A percentile compares a stretch with the other conserved stretches of the same genome.
Evolutionary conservation across 30 jellyfish, hydroid and myxozoan genomes (phyloP).

Genomic region (Pelagia noctiluca): DNA sequence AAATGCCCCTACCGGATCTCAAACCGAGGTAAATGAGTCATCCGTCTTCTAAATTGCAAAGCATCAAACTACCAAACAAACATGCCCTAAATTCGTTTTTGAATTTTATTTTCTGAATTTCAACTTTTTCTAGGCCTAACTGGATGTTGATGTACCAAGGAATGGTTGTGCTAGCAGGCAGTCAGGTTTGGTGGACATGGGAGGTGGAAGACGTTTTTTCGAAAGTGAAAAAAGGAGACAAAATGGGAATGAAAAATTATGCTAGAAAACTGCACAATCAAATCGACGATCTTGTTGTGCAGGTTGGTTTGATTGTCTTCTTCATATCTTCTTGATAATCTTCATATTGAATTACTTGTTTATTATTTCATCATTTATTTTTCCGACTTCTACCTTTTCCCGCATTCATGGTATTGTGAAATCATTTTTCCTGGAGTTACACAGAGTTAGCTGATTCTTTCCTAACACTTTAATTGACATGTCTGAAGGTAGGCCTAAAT

Average conservation of each 20-base stretch:
- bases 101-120: not conserved
- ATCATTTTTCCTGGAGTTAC: no score
- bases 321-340: not conserved
- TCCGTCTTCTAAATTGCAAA: no score
- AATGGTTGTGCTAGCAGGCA: slow-evolving; percentile 96
- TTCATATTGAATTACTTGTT: not conserved
- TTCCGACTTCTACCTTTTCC: no score
- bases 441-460: no score
- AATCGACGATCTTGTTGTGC: slow-evolving; percentile 89
- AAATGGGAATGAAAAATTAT: slow-evolving; percentile 91
- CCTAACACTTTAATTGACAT: no score
- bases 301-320: slow-evolving; percentile 56
- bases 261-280: slow-evolving; percentile 93
- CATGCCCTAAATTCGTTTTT: no score
- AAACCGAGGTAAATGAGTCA: no score
- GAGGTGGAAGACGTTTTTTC: slow-evolving; percentile 97
- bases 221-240: slow-evolving; percentile 92
- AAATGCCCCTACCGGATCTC: no score
- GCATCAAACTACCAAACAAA: no score
- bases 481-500: no score
- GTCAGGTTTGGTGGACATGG: slow-evolving; percentile 99
- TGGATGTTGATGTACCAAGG: slow-evolving; percentile 99
- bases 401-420: no score
- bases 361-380: not conserved
- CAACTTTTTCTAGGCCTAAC: slow-evolving; percentile 67